Evolutionary conservation across 2,888 invertebrate species (phyloP).

Genomic region (Drosophila neonasuta): DNA sequence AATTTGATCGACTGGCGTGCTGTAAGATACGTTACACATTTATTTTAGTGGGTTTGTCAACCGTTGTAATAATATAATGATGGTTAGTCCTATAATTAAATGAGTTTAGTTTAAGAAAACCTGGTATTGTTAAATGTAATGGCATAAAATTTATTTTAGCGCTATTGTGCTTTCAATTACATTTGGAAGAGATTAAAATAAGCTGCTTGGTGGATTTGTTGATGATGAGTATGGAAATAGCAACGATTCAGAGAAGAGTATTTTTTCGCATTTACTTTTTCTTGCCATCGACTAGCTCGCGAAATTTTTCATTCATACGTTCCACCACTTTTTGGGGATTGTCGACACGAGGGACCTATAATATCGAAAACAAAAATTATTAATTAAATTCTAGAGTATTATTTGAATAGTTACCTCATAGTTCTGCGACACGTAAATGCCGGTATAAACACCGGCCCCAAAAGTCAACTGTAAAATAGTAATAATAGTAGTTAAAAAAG

Average conservation of each 20-base stretch:
- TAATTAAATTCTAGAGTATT: background rate
- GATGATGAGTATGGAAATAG: conserved; percentile 4
- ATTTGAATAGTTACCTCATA: conserved; percentile 84
- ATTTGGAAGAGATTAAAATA: conserved; percentile 6
- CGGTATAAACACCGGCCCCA: conserved; percentile 87
- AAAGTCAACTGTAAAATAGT: conserved; percentile 85
- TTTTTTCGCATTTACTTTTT: conserved; percentile 83
- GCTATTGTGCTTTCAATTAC: conserved; percentile 8
- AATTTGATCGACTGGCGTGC: conserved; percentile 68
- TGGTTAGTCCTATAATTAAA: background rate
- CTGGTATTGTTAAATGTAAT: background rate
- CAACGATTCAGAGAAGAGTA: background rate
- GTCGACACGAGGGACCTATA: conserved; percentile 92
- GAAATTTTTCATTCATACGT: conserved; percentile 80
- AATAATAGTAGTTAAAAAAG: background rate
- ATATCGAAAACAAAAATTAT: background rate
- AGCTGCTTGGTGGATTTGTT: conserved; percentile 23
- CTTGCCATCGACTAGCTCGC: conserved; percentile 84
- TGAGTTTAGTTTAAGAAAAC: background rate
- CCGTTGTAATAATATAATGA: background rate
- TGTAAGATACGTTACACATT: conserved; percentile 36
- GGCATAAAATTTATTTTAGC: conserved; percentile 30
- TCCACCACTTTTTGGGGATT: conserved; percentile 89
- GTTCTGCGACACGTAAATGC: conserved; percentile 88
- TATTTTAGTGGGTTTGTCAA: background rate